phyloP scores from a whole-genome alignment of 2,797 vertebrate species.

The Acanthurus lineatus region DNA sequence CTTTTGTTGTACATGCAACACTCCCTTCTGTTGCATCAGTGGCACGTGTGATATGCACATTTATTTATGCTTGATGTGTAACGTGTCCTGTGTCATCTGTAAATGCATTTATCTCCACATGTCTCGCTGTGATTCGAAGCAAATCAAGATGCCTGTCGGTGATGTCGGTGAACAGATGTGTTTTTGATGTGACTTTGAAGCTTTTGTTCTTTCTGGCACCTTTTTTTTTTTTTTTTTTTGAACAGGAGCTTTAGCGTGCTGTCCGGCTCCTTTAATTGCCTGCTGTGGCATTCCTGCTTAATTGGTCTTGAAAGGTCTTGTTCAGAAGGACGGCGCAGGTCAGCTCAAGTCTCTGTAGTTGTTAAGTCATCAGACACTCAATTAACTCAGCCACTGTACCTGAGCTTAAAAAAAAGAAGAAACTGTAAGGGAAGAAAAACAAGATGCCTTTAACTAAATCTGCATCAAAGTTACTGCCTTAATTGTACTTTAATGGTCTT shows the following conservation, averaged over 20 bases:
- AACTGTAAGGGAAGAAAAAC: slow-evolving; percentile 29
- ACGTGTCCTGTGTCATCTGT: slow-evolving; percentile 25
- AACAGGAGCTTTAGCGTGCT: slow-evolving; percentile 42
- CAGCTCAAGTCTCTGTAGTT: slow-evolving; percentile 58
- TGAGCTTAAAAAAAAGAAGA: slow-evolving; percentile 8
- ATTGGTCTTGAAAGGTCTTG: slow-evolving; percentile 76
- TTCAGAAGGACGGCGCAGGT: slow-evolving; percentile 54
- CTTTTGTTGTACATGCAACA: slow-evolving; percentile 54
- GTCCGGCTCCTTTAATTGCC: slow-evolving; percentile 41
- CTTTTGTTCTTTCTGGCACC: slow-evolving; percentile 26
- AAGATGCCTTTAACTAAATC: slow-evolving; percentile 26
- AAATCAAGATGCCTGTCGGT: no score
- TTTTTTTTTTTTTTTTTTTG: slow-evolving; percentile 1
- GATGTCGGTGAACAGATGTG: not conserved
- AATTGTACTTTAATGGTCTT: not conserved
- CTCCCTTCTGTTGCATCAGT: slow-evolving; percentile 48
- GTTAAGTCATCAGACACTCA: slow-evolving; percentile 68
- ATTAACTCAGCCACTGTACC: slow-evolving; percentile 61
- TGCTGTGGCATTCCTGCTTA: slow-evolving; percentile 59
- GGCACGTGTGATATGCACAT: slow-evolving; percentile 42
- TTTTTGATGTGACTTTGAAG: slow-evolving; percentile 22
- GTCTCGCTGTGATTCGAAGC: slow-evolving; percentile 31
- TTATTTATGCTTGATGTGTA: not conserved
- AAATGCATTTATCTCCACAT: slow-evolving; percentile 50
- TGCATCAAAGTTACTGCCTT: slow-evolving; percentile 28